These are phyloP conservation scores for Nysson spinosus DNA, from an alignment of 2,888 invertebrate genomes.

Conservation along the genomic window DNA sequence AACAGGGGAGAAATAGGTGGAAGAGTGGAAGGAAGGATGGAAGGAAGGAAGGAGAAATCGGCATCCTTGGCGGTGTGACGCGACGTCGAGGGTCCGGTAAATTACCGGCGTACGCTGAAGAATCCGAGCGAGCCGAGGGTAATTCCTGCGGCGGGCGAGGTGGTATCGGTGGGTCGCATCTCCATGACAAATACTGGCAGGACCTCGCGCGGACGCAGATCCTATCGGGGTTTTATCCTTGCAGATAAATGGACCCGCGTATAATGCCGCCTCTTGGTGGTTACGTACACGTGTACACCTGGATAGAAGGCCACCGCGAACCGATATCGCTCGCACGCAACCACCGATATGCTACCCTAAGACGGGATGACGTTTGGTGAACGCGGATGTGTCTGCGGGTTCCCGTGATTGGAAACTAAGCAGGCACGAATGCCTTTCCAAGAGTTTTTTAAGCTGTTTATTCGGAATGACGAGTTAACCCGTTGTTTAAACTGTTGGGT, in stretches of 20 bases:
- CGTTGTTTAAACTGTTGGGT: too few relatives aligned
- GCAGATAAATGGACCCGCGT: slow-evolving; percentile 73
- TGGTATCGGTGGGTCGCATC: slow-evolving; percentile 72
- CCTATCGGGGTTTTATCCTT: slow-evolving; percentile 69
- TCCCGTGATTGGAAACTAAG: too few relatives aligned
- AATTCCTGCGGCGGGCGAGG: slow-evolving; percentile 62
- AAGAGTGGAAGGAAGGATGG: slow-evolving; percentile 15
- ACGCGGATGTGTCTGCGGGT: not conserved
- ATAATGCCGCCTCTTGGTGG: slow-evolving; percentile 61
- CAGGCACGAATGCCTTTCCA: too few relatives aligned
- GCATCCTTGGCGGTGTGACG: slow-evolving; percentile 34
- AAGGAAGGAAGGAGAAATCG: slow-evolving; percentile 18
- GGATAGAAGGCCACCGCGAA: slow-evolving; percentile 41
- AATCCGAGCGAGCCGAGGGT: slow-evolving; percentile 63
- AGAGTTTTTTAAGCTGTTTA: too few relatives aligned
- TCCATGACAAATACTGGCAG: slow-evolving; percentile 76
- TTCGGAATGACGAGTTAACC: too few relatives aligned
- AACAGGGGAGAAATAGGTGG: not conserved
- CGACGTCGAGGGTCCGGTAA: slow-evolving; percentile 64
- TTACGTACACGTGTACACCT: slow-evolving; percentile 44
- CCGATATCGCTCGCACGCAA: slow-evolving; percentile 30
- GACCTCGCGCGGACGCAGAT: slow-evolving; percentile 75
- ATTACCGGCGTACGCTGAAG: slow-evolving; percentile 69
- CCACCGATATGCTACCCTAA: slow-evolving; percentile 10
- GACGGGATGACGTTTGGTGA: not conserved